A percentile compares a stretch with the other conserved stretches of the same genome.
phyloP scores from a whole-genome alignment of 2,113 vertebrate species.

The Hymenochirus boettgeri region DNA sequence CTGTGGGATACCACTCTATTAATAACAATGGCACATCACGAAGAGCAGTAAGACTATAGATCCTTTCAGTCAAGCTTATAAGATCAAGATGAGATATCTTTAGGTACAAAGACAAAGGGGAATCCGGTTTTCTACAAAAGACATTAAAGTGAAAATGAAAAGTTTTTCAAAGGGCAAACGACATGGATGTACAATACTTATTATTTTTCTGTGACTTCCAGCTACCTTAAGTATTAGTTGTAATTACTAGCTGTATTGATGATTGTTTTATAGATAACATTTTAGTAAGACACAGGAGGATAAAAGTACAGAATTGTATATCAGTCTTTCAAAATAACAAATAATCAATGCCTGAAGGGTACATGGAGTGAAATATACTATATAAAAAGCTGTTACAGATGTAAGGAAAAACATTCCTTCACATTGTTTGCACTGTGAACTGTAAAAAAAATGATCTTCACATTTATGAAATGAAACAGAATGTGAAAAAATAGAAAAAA shows the following conservation, averaged over 20 bases:
- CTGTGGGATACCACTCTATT: background rate
- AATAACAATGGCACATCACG: background rate
- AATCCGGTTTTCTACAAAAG: background rate
- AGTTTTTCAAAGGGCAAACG: background rate
- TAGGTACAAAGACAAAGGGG: background rate
- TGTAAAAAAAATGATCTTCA: no score
- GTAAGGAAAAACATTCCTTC: slow-evolving; percentile 31
- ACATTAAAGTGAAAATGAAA: background rate
- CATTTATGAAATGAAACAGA: no score
- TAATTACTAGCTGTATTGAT: background rate
- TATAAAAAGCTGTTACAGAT: slow-evolving; percentile 31
- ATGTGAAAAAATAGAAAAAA: no score
- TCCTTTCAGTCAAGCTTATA: background rate
- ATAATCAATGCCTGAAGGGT: slow-evolving; percentile 26
- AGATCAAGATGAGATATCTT: background rate
- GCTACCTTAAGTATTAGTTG: background rate
- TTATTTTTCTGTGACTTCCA: background rate
- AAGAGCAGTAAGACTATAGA: background rate
- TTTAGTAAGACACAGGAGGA: background rate
- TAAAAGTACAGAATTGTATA: background rate
- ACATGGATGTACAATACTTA: background rate
- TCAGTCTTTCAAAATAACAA: slow-evolving; percentile 19
- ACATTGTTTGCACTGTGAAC: slow-evolving; percentile 27
- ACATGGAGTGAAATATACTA: slow-evolving; percentile 25
- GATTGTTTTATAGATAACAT: background rate